Base-by-base conservation (phyloP, 30 jellyfish, hydroid and myxozoan species). In the Sanderia malayensis region DNA sequence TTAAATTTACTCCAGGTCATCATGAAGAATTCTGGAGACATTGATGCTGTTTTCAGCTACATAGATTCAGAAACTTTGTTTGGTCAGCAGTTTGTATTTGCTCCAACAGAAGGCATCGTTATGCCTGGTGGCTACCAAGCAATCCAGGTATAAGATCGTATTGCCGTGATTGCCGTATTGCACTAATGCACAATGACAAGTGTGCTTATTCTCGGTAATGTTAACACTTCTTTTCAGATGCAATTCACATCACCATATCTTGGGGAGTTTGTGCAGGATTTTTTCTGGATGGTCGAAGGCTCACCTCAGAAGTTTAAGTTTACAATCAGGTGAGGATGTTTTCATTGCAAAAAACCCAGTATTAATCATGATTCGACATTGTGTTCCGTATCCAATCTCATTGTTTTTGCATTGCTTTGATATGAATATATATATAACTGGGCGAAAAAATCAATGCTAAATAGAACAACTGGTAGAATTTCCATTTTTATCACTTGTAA, bases 61-160 rank as follows among this genome's bases (percentile, higher is more conserved):
- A 70, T 74, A 10, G 85, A 71, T 11, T 84, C 93, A 4, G 78
- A 79, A n/a, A 77, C 85, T 44, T 70, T 67, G 25, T 58, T 83
- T 70, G 96, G 96, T 20, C 80, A 70, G 27, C 98, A 84, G 47
- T 92, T 92, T 69, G 82, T 76, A 29, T 92, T 92, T 67, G 44
- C 93, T 18, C 98, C 98, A 44, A 20, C 93, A 2, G 83, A 76
- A 58, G 98, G 98, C 17, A 59, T 92, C 33, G 86, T 92, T 11
- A 70, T 46, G 41, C 93, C 92, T 41, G 98, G 98, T 18, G 96
- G 92, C 25, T 84, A 72, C 61, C 95, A 83, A 65, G 96, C 98
- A 11, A 80, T 92, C 26, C 96, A 92, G 96, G 98, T 92, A 74
- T 26, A 22, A 29, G n/a, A n/a, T n/a, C n/a, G n/a, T n/a, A n/a